Percentiles rank a stretch among this genome's conserved stretches.
Evolutionary conservation across 2,113 vertebrate genomes (phyloP).

Genomic region (Neogobius melanostomus): DNA sequence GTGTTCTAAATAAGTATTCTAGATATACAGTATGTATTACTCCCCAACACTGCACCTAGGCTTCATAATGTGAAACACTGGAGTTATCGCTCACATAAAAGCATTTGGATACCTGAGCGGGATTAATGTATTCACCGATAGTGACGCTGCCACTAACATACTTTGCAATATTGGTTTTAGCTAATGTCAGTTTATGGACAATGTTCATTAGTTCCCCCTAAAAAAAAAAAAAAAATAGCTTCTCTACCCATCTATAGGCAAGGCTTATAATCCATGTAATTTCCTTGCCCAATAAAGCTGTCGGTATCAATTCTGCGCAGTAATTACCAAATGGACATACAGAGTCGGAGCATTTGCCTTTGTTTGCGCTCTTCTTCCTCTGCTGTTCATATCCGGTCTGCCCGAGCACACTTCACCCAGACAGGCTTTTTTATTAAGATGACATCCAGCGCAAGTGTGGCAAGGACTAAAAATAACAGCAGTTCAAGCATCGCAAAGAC

Average conservation of each 20-base stretch:
- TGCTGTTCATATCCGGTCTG: background rate
- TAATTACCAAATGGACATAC: background rate
- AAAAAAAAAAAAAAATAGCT: background rate
- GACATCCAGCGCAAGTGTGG: constrained; percentile 7
- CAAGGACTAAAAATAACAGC: constrained; percentile 29
- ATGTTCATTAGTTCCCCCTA: too few species aligned
- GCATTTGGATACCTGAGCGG: too few species aligned
- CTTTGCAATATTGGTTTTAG: too few species aligned
- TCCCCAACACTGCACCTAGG: too few species aligned
- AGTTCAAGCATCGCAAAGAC: constrained; percentile 6
- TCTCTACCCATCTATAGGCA: background rate
- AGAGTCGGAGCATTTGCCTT: constrained; percentile 6
- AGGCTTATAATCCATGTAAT: background rate
- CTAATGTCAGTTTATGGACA: too few species aligned
- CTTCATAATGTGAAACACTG: too few species aligned
- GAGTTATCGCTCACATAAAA: too few species aligned
- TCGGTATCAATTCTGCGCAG: background rate
- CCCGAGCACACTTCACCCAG: background rate
- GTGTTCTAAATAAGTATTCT: too few species aligned
- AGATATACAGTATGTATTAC: too few species aligned
- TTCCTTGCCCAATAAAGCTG: background rate
- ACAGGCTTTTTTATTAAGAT: constrained; percentile 18
- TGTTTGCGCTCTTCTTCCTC: background rate
- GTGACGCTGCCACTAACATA: too few species aligned
- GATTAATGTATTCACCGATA: too few species aligned